A percentile compares a stretch with the other conserved stretches of the same genome.
Conservation (phyloP, 1,140 invertebrate species). For the Neodiprion pinetum region DNA sequence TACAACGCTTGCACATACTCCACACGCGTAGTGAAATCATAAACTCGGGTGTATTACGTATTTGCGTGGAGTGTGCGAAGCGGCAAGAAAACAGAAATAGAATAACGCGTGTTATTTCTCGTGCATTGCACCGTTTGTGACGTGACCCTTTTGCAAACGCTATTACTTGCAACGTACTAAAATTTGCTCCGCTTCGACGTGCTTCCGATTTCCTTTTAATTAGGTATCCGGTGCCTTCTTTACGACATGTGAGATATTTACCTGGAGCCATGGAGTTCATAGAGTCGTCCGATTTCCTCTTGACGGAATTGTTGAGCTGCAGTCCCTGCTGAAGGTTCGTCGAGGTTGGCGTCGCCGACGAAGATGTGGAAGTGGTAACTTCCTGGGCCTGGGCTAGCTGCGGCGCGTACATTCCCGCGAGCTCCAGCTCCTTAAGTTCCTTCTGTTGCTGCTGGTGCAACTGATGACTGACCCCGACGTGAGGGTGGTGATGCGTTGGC, state of each 20-base stretch:
- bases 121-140: no score
- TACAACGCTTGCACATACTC: no score
- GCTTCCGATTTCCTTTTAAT: no score
- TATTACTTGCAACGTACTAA: no score
- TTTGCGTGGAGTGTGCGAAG: no score
- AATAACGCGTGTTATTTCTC: no score
- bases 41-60: no score
- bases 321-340: slow-evolving; percentile 53
- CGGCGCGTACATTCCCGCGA: slow-evolving; percentile 57
- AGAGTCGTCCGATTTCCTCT: slow-evolving; percentile 54
- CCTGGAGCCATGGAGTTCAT: slow-evolving; percentile 53
- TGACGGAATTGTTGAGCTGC: slow-evolving; percentile 52
- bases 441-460: slow-evolving; percentile 55
- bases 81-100: no score
- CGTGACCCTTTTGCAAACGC: no score
- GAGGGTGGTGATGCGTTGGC: slow-evolving; percentile 53
- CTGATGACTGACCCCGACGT: slow-evolving; percentile 51
- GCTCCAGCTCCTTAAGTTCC: slow-evolving; percentile 55
- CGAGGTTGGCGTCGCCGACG: slow-evolving; percentile 45
- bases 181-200: no score
- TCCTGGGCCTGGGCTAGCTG: slow-evolving; percentile 51
- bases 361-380: slow-evolving; percentile 53
- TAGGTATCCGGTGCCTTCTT: no score
- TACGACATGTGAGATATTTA: slow-evolving; percentile 23
- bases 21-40: no score